Conservation (phyloP, 1,140 invertebrate genomes). For the Hermatobates lingyangjiaoensis region DNA sequence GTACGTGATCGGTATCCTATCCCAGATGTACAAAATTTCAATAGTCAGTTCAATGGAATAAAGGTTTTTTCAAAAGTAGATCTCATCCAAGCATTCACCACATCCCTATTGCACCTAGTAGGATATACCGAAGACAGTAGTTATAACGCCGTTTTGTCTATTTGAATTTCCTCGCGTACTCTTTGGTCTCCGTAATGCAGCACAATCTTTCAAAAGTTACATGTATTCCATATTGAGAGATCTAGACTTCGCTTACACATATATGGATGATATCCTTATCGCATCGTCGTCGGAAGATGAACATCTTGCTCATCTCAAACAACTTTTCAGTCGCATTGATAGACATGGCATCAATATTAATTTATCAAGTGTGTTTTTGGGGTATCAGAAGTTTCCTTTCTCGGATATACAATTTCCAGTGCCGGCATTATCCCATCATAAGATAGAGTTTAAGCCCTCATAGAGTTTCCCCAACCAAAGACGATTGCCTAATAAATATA, state of each 20-base stretch:
- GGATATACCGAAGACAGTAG: conserved; percentile 17
- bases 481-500: too few relatives aligned
- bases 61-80: conserved; percentile 28
- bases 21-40: conserved; percentile 18
- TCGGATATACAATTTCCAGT: conserved; percentile 21
- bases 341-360: conserved; percentile 21
- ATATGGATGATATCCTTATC: conserved; percentile 23
- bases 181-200: conserved; percentile 23
- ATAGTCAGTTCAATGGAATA: conserved; percentile 21
- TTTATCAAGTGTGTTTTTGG: conserved; percentile 18
- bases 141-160: conserved; percentile 11
- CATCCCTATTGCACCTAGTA: conserved; percentile 19
- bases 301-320: conserved; percentile 15
- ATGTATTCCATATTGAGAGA: conserved; percentile 25
- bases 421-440: too few relatives aligned
- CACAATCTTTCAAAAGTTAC: conserved; percentile 27
- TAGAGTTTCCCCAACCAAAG: too few relatives aligned
- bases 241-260: conserved; percentile 21
- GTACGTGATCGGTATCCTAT: conserved; percentile 25
- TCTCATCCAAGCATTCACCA: conserved; percentile 28
- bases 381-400: conserved; percentile 3
- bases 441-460: too few relatives aligned
- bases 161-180: conserved; percentile 7
- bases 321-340: conserved; percentile 16
- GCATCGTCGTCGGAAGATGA: conserved; percentile 18